Percentiles rank a stretch among this genome's conserved stretches.
phyloP scores from a whole-genome alignment of 1,140 invertebrate genomes.

The Euwallacea similis region DNA sequence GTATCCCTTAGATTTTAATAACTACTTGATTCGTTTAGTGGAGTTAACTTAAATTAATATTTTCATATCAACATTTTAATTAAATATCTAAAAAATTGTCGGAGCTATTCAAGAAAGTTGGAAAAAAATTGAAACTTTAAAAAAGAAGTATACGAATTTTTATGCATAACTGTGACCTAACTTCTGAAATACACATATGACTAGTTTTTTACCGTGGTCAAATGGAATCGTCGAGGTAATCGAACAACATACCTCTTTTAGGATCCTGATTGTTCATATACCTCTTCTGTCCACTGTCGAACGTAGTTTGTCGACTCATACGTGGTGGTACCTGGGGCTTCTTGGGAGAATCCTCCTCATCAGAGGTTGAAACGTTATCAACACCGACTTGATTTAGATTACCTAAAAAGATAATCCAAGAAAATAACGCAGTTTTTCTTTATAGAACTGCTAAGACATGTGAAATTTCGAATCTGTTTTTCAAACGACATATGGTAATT shows the following conservation, averaged over 20 bases:
- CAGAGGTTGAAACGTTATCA: conserved; percentile 71
- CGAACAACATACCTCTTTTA: conserved; percentile 37
- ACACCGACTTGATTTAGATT: conserved; percentile 68
- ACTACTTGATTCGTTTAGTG: too few species aligned
- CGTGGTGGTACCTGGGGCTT: conserved; percentile 65
- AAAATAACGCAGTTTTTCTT: too few species aligned
- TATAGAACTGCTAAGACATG: too few species aligned
- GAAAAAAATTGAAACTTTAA: not conserved
- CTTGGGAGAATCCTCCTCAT: conserved; percentile 52
- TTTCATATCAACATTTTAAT: too few species aligned
- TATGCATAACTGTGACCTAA: not conserved
- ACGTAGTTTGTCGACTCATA: conserved; percentile 55
- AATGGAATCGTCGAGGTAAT: not conserved
- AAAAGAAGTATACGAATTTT: not conserved
- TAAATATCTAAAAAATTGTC: too few species aligned
- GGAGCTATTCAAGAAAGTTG: too few species aligned
- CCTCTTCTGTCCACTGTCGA: conserved; percentile 54
- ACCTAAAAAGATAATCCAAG: conserved; percentile 49
- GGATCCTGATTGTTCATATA: conserved; percentile 47
- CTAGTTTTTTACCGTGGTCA: too few species aligned
- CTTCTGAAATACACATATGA: not conserved
- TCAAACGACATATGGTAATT: too few species aligned
- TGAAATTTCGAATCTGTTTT: too few species aligned
- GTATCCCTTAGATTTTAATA: too few species aligned
- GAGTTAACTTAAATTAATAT: too few species aligned